A percentile compares a stretch with the other conserved stretches of the same genome.
Conservation (phyloP, 2,888 invertebrate species). For the Andrena chrysosceles region DNA sequence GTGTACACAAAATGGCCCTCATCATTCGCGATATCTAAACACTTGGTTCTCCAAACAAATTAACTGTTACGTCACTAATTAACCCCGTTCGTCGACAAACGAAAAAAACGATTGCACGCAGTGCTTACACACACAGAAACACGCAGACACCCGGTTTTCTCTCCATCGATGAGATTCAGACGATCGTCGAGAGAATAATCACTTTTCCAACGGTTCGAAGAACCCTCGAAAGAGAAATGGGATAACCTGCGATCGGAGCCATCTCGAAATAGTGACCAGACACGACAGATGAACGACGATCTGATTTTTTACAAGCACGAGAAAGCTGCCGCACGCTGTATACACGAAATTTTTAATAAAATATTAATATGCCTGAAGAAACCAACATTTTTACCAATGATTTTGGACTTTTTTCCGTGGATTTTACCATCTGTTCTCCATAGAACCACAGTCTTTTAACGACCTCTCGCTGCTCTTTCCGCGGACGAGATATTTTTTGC, state of each 20-base stretch:
- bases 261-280: constrained; percentile 42
- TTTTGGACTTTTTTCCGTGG: constrained; percentile 15
- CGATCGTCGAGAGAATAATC: constrained; percentile 50
- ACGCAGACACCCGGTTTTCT: constrained; percentile 10
- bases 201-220: constrained; percentile 33
- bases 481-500: constrained; percentile 5
- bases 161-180: constrained; percentile 34
- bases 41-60: constrained; percentile 5
- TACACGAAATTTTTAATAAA: constrained; percentile 46
- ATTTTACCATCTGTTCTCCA: neutral
- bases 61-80: constrained; percentile 5
- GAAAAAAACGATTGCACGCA: constrained; percentile 21
- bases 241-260: constrained; percentile 25
- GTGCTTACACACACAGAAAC: neutral
- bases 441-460: neutral
- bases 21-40: constrained; percentile 1
- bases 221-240: constrained; percentile 8
- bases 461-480: neutral
- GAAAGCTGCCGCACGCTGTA: constrained; percentile 46
- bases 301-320: constrained; percentile 25
- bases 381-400: constrained; percentile 23
- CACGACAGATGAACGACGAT: constrained; percentile 5
- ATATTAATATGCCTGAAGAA: constrained; percentile 26
- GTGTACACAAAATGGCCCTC: neutral
- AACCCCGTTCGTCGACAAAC: constrained; percentile 11